Evolutionary conservation across 2,113 vertebrate genomes (phyloP), one percentile per base, ranked within the genome.

Genomic region (Tamias sibiricus): DNA sequence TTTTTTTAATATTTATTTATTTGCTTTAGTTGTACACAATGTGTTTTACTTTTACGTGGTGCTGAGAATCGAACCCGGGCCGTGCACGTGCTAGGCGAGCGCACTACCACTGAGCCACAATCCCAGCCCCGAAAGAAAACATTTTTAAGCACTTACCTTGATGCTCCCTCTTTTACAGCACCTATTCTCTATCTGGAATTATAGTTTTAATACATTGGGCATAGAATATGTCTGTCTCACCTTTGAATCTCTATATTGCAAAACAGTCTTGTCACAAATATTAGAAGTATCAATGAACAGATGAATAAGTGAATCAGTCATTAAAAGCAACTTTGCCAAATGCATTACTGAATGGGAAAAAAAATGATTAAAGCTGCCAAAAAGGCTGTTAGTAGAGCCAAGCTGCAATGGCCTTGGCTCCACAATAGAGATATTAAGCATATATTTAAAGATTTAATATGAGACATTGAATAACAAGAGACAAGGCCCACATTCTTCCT

Each of bases 271-370:
- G 62, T 77, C 91, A 95, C 49, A 82, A 94, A 95, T 72, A 86
- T 68, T 17, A 86, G 47, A 90, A 92, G 30, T 71, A 80, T 94
- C 90, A 96, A 62, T 90, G 87, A 94, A 91, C 17, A 88, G 30
- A 76, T 71, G 12, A 94, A 85, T 80, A 54, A 97, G 59, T 81
- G 4, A 96, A 75, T 83, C 87, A 76, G 59, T 95, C 83, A 92
- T 80, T 91, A 90, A 90, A 87, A 95, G 49, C 75, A 93, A 92
- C n/a, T 93, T 85, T 90, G 75, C 94, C 90, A 93, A 97, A 94
- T 84, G n/a, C 66, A 80, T 74, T 62, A 89, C 7, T 44, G 47
- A 8, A 1, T 62, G 30, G 66, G 93, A 92, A 80, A 68, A 69
- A 72, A 90, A 71, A 2, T 74, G n/a, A 95, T 54, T 20, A 59